Conservation (phyloP, 2,113 vertebrate genomes). For the Ahaetulla prasina region DNA sequence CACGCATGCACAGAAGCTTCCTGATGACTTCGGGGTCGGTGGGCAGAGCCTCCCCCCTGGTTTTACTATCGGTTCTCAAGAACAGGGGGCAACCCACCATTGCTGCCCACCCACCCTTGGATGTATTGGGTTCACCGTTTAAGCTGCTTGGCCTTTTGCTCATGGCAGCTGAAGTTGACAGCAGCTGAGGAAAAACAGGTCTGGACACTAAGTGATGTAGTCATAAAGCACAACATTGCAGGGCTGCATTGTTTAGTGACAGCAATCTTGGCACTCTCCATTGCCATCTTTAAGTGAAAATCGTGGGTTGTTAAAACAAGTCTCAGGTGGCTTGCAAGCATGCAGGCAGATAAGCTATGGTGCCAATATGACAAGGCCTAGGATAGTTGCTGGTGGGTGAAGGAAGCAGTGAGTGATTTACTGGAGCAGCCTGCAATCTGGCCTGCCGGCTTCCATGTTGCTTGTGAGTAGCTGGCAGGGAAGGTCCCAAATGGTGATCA, state of each 20-base stretch:
- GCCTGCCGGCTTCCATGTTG: neutral
- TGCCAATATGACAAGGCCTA: rapidly evolving
- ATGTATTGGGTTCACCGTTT: neutral
- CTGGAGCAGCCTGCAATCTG: neutral
- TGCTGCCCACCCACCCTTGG: too few species aligned
- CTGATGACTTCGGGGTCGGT: too few species aligned
- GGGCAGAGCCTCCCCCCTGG: too few species aligned
- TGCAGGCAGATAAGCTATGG: neutral
- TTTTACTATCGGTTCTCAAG: too few species aligned
- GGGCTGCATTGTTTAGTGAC: neutral
- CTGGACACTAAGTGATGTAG: neutral
- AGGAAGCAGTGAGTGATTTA: neutral
- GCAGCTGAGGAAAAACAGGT: neutral
- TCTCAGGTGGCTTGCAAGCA: neutral
- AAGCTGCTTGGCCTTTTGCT: neutral
- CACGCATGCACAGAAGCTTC: too few species aligned
- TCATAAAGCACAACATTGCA: neutral
- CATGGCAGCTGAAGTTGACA: neutral
- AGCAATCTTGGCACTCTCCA: neutral
- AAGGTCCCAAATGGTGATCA: neutral
- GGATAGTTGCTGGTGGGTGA: neutral
- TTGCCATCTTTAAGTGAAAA: neutral
- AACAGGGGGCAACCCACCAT: too few species aligned
- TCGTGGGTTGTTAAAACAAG: neutral
- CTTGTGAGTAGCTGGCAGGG: neutral